phyloP scores from a whole-genome alignment of 2,113 vertebrate species.

The Helogale parvula region DNA sequence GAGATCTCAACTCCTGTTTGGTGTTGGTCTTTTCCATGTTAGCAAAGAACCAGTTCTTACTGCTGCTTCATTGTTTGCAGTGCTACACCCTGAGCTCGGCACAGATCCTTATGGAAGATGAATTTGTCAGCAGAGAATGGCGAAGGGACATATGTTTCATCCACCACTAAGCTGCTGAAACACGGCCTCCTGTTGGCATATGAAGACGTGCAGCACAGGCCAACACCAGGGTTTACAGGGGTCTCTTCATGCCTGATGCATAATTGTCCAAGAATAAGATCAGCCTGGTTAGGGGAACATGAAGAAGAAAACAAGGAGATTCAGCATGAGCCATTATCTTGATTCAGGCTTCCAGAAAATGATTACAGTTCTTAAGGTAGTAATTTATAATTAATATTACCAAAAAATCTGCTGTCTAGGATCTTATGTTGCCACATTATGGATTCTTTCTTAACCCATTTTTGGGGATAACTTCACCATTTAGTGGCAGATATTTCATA shows the following conservation, averaged over 20 bases:
- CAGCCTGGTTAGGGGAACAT: constrained; percentile 76
- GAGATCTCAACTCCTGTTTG: not conserved
- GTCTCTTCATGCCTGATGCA: constrained; percentile 79
- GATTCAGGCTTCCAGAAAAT: not conserved
- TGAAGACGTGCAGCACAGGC: constrained; percentile 81
- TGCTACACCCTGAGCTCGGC: constrained; percentile 65
- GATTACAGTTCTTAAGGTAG: not conserved
- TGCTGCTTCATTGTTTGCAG: constrained; percentile 76
- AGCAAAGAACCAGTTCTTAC: constrained; percentile 64
- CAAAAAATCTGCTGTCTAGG: not conserved
- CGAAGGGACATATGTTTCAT: constrained; percentile 81
- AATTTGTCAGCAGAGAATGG: constrained; percentile 77
- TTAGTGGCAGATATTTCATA: not conserved
- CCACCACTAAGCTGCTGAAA: constrained; percentile 80
- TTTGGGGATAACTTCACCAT: not conserved
- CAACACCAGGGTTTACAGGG: constrained; percentile 80
- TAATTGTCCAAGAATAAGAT: constrained; percentile 78
- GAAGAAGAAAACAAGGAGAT: not conserved
- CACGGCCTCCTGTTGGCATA: constrained; percentile 81
- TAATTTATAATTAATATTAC: not conserved
- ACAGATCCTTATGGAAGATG: constrained; percentile 79
- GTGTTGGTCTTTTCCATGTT: not conserved
- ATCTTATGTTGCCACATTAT: not conserved
- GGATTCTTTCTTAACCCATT: not conserved
- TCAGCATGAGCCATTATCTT: not conserved